Percentiles rank a stretch among this genome's conserved stretches.
Conservation (phyloP, 1,140 invertebrate genomes). For the Uloborus diversus region DNA sequence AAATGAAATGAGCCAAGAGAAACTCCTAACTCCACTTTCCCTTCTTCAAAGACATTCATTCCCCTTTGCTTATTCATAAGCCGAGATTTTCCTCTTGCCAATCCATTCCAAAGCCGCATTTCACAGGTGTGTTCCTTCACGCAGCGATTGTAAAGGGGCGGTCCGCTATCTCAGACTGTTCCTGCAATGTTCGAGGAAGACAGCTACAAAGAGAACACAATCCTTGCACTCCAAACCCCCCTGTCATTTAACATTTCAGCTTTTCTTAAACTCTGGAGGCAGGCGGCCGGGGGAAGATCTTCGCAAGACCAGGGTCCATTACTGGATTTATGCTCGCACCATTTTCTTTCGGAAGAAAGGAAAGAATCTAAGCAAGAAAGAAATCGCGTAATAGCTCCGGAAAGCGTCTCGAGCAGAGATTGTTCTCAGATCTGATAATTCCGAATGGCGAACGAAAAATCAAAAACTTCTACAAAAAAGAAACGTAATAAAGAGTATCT, state of each 20-base stretch:
- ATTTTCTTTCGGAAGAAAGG: background rate
- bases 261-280: background rate
- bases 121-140: no score
- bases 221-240: background rate
- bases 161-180: background rate
- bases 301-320: slow-evolving; percentile 11
- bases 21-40: slow-evolving; percentile 10
- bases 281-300: no score
- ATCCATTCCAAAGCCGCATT: no score
- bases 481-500: slow-evolving; percentile 9
- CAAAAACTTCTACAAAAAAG: slow-evolving; percentile 12
- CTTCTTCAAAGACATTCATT: background rate
- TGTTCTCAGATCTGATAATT: slow-evolving; percentile 46
- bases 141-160: background rate
- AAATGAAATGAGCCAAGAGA: no score
- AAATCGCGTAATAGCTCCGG: background rate
- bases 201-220: background rate
- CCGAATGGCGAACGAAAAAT: background rate
- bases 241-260: background rate
- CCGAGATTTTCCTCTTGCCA: no score
- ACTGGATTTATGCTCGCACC: slow-evolving; percentile 10
- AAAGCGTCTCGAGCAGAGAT: background rate
- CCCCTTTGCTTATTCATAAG: no score
- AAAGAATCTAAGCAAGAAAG: background rate
- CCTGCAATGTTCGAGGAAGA: background rate